phyloP scores from a whole-genome alignment of 2,888 invertebrate species.

The Dioctria linearis region DNA sequence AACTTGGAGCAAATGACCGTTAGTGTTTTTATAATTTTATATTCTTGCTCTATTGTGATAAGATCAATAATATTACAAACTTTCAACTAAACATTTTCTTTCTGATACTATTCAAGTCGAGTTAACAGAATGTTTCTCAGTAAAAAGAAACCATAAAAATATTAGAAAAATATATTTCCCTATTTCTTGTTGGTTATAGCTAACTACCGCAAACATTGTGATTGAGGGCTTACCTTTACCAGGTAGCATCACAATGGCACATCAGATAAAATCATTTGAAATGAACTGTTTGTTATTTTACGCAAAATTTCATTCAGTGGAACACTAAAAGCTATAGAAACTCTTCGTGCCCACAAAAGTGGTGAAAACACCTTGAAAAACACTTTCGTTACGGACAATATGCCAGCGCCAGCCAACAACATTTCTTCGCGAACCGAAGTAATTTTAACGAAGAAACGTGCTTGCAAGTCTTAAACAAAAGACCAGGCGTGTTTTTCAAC shows the following conservation, averaged over 20 bases:
- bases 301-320: slow-evolving; percentile 49
- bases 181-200: neutral
- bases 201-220: neutral
- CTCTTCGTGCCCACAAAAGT: neutral
- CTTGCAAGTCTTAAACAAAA: slow-evolving; percentile 28
- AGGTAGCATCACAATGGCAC: neutral
- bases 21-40: no score
- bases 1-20: no score
- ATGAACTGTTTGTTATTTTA: slow-evolving; percentile 25
- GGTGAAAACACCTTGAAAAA: slow-evolving; percentile 51
- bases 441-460: slow-evolving; percentile 35
- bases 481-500: slow-evolving; percentile 12
- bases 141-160: neutral
- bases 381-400: slow-evolving; percentile 52
- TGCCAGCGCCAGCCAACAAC: slow-evolving; percentile 30
- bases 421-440: slow-evolving; percentile 19
- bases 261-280: neutral
- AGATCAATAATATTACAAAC: no score
- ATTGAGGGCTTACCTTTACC: no score
- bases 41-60: no score
- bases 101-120: neutral
- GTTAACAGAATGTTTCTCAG: neutral
- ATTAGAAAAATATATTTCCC: neutral
- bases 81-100: neutral
- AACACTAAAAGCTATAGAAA: neutral